These are phyloP conservation scores for Quadroppia sp. DNA, from an alignment of 2,888 invertebrate species.

Conservation along the genomic window DNA sequence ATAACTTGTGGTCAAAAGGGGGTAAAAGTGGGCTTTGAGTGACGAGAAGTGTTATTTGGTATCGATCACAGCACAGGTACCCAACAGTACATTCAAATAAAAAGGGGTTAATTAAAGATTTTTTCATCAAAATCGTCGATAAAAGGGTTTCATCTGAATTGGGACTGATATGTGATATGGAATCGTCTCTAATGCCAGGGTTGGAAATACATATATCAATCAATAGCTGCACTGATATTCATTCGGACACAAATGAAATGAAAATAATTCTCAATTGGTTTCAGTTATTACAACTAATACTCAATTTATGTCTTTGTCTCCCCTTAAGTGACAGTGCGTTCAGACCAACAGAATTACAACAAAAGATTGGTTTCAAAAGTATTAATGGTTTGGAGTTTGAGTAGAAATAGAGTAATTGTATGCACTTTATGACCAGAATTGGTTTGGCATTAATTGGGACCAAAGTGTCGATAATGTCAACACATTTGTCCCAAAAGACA, in stretches of 20 bases:
- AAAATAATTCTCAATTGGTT: not conserved
- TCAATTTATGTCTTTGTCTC: too few relatives aligned
- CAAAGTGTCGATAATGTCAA: not conserved
- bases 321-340: constrained; percentile 8
- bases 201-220: not conserved
- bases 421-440: constrained; percentile 35
- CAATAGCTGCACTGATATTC: constrained; percentile 23
- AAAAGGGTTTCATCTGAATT: not conserved
- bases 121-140: not conserved
- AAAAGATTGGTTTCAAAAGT: constrained; percentile 8
- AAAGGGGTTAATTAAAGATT: not conserved
- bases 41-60: not conserved
- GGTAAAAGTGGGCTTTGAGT: not conserved
- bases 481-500: not conserved
- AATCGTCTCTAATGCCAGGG: not conserved
- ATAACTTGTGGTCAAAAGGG: not conserved
- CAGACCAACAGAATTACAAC: not conserved
- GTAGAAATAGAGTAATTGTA: constrained; percentile 10
- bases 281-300: too few relatives aligned
- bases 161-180: constrained; percentile 18
- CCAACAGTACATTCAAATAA: not conserved
- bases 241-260: not conserved
- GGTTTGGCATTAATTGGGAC: constrained; percentile 26
- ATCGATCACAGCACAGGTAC: constrained; percentile 12
- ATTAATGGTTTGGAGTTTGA: not conserved